Evolutionary conservation across 1,140 invertebrate genomes (phyloP).

Genomic region (Latrodectus geometricus): DNA sequence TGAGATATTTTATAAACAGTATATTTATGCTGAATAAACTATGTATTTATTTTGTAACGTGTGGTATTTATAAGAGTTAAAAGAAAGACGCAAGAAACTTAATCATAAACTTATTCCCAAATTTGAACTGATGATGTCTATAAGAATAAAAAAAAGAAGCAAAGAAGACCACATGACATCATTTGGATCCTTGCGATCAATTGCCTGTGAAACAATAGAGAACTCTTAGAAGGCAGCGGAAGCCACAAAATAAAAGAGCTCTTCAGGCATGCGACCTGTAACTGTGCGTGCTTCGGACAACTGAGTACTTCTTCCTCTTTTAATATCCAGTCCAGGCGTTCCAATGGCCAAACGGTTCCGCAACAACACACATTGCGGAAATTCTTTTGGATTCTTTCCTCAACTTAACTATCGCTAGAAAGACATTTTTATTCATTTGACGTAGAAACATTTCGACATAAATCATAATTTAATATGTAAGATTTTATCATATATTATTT

Average conservation of each 20-base stretch:
- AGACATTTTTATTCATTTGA: no score
- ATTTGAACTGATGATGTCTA: no score
- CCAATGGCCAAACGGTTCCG: conserved; percentile 41
- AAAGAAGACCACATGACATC: conserved; percentile 30
- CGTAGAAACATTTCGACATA: no score
- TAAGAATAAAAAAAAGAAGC: background rate
- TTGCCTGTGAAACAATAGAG: conserved; percentile 60
- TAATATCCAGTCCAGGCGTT: conserved; percentile 39
- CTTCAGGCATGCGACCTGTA: conserved; percentile 49
- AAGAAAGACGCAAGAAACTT: no score
- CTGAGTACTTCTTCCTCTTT: conserved; percentile 7
- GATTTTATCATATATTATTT: no score
- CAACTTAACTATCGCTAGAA: conserved; percentile 46
- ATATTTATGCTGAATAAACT: no score
- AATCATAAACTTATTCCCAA: no score
- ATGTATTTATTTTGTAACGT: no score
- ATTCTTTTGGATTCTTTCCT: conserved; percentile 53
- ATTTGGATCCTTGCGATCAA: conserved; percentile 57
- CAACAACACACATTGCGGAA: conserved; percentile 58
- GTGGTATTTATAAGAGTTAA: no score
- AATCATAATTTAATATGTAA: no score
- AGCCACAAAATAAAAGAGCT: conserved; percentile 17
- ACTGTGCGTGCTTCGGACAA: conserved; percentile 45
- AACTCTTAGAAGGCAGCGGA: conserved; percentile 31
- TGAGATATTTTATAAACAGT: no score